Evolutionary conservation across 2,113 vertebrate species (phyloP), one percentile per base, ranked within the genome.

Genomic region (Phoxinus phoxinus): DNA sequence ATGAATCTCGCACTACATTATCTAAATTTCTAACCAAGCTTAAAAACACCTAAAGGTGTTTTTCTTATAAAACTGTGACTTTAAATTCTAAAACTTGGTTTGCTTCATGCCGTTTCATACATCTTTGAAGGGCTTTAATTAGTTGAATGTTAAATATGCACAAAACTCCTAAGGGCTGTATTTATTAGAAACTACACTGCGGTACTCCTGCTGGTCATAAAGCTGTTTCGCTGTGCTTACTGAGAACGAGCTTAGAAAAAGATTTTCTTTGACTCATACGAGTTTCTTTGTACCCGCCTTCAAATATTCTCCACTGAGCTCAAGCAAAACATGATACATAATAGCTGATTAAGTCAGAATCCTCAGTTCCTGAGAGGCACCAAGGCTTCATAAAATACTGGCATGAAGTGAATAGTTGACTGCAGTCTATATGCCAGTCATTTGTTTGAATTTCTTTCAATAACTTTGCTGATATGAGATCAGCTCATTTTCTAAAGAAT

Each of bases 131-230:
- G 27, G 30, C 48, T 72, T 83, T 72, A 72, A 83, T 83, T 72
- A 58, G 48, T n/a, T 71, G 21, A 71, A 83, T 58, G 51, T 53
- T 41, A 83, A 72, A 72, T 56, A 72, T 56, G 67, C 65, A 35
- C 44, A 19, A 67, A 81, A 81, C 63, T 82, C 80, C 59, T 82
- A 65, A 82, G 80, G 67, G 81, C 48, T 72, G 81, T 83, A 72
- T 71, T 72, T 83, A 72, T 25, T 83, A 72, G 67, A 83, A 56
- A 58, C 46, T 71, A 83, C 81, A 53, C 21, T 8, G 12, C 3
- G 7, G 21, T 72, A 37, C 65, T 56, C 48, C 21, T 83, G 81
- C 27, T 72, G 67, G 81, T 83, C 61, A 53, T 80, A 32, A 82
- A 83, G 48, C 65, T 41, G 48, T 83, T 72, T 41, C 10, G 23